A percentile compares a stretch with the other conserved stretches of the same genome.
Conservation (phyloP, 2,797 vertebrate species). For the Crossoptilon crossoptilon region DNA sequence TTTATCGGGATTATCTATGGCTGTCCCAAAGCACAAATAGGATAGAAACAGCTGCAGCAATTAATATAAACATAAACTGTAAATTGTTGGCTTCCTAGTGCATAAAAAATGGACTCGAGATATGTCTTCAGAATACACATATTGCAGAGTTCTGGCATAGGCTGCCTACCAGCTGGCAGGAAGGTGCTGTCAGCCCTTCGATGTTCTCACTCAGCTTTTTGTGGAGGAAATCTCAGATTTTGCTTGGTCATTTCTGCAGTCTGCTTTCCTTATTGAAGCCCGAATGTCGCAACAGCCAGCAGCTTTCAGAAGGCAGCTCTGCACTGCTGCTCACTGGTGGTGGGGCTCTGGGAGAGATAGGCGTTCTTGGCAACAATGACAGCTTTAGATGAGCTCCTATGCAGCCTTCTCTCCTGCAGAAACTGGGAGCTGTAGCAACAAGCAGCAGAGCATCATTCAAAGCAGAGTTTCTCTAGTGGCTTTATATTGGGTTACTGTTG, state of each 20-base stretch:
- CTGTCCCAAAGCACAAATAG: constrained; percentile 23
- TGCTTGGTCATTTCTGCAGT: background rate
- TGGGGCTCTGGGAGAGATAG: background rate
- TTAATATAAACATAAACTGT: constrained; percentile 12
- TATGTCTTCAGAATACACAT: background rate
- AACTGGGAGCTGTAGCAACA: background rate
- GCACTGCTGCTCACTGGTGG: background rate
- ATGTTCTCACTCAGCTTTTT: background rate
- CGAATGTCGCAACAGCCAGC: accelerated
- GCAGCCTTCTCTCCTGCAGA: background rate
- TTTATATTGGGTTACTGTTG: background rate
- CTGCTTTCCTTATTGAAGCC: background rate
- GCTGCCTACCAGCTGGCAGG: constrained; percentile 17
- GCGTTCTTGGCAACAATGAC: background rate
- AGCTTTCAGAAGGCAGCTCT: background rate
- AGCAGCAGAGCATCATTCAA: background rate
- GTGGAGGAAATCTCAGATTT: background rate
- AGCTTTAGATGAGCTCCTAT: accelerated
- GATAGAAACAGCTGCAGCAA: constrained; percentile 48
- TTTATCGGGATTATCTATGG: constrained; percentile 44
- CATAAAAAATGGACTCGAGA: constrained; percentile 14
- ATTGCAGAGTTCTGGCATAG: background rate
- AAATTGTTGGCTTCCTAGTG: constrained; percentile 7
- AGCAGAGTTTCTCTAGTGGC: background rate
- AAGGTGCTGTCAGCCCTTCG: background rate